These are phyloP conservation scores for Daktulosphaira vitifoliae DNA, from an alignment of 1,140 invertebrate genomes.

Conservation along the genomic window DNA sequence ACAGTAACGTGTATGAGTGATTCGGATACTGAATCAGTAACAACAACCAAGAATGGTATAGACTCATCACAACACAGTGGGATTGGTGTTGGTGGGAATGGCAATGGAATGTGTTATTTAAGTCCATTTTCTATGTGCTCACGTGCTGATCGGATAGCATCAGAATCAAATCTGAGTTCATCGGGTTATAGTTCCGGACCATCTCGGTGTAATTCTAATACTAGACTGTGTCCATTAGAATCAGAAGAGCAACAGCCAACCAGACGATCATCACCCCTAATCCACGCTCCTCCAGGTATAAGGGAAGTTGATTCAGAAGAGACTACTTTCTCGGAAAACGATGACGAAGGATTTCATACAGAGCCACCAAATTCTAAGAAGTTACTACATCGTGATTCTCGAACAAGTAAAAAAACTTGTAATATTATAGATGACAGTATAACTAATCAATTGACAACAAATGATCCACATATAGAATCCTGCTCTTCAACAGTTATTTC, in stretches of 20 bases:
- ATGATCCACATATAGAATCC: neutral
- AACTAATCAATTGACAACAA: neutral
- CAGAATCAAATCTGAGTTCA: constrained; percentile 69
- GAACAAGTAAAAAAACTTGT: neutral
- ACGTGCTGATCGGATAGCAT: constrained; percentile 58
- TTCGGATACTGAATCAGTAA: constrained; percentile 50
- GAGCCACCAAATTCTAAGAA: constrained; percentile 51
- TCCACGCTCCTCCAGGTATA: constrained; percentile 46
- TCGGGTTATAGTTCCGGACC: constrained; percentile 73
- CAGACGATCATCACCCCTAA: constrained; percentile 47
- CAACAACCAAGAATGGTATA: constrained; percentile 5
- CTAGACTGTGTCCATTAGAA: constrained; percentile 61
- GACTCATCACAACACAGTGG: constrained; percentile 25
- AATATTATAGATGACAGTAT: neutral
- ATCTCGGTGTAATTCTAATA: constrained; percentile 64
- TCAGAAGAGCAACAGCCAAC: constrained; percentile 50
- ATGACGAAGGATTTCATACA: constrained; percentile 53
- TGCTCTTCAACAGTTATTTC: constrained; percentile 41
- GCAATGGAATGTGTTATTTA: constrained; percentile 57
- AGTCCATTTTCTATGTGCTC: constrained; percentile 64
- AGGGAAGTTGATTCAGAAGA: constrained; percentile 41
- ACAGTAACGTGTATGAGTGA: constrained; percentile 65
- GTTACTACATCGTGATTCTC: constrained; percentile 40
- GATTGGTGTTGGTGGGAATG: constrained; percentile 7
- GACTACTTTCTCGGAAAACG: constrained; percentile 52